These are phyloP conservation scores for Epinotia demarniana DNA, from an alignment of 2,888 invertebrate species.

Conservation along the genomic window DNA sequence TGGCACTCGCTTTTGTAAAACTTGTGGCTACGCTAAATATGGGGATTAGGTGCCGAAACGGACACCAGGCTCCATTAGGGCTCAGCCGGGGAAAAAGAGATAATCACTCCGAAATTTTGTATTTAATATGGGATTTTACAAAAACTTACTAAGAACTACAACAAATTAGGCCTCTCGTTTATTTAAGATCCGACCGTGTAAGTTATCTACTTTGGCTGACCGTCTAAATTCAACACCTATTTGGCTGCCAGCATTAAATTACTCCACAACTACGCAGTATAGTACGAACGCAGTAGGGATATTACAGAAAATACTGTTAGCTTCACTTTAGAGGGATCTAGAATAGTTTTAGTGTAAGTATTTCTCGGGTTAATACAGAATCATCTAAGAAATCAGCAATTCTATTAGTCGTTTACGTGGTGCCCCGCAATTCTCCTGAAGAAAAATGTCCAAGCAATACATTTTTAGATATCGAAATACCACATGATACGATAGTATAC, in stretches of 20 bases:
- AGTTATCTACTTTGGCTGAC: constrained; percentile 35
- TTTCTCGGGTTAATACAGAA: too few species aligned
- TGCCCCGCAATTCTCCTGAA: too few species aligned
- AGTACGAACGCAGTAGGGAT: not conserved
- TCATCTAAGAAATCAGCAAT: not conserved
- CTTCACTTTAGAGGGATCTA: not conserved
- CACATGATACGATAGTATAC: too few species aligned
- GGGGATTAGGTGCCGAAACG: too few species aligned
- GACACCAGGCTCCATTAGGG: too few species aligned
- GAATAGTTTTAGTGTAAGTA: not conserved
- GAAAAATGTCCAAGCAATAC: too few species aligned
- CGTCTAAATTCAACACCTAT: constrained; percentile 44
- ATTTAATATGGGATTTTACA: not conserved
- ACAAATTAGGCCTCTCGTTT: constrained; percentile 24
- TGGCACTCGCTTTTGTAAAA: too few species aligned
- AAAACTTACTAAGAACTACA: not conserved
- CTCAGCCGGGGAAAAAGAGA: too few species aligned
- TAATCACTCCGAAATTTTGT: too few species aligned
- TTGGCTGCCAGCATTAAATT: constrained; percentile 41
- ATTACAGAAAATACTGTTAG: not conserved
- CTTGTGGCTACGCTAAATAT: too few species aligned
- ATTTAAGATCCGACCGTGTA: constrained; percentile 34
- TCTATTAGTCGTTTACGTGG: too few species aligned
- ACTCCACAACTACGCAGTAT: constrained; percentile 19
- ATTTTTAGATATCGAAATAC: too few species aligned